Base-by-base conservation (phyloP, 2,888 invertebrate species). In the Drosophila nr. fundita region DNA sequence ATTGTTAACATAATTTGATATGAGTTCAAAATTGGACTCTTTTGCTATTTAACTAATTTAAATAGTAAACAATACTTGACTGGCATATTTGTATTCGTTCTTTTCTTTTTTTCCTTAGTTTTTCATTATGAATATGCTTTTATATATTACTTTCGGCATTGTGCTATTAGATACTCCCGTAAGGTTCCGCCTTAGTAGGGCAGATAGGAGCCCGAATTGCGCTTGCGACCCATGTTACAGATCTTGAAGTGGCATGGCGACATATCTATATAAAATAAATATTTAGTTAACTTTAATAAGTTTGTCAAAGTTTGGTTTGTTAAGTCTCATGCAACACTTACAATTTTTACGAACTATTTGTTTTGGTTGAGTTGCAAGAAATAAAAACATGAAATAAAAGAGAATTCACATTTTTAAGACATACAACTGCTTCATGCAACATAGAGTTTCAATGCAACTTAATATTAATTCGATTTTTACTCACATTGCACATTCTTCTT, bases 201-300 rank as follows among this genome's bases (percentile, higher is more conserved):
- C 11, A 67, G 18, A 65, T 50, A 72, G 60, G 75, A 69, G 50
- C 70, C 79, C 53, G 92, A 90, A 72, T 92, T 93, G 82, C 95
- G 93, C 90, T 95, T 95, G 64, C 95, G 94, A 18, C 95, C 95
- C 95, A 95, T 95, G 90, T 95, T 95, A 93, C 95, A 95, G 73
- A 95, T 95, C 93, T 95, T 96, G 92, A 95, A 95, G 83, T 95
- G 95, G 91, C 95, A 96, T 61, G 95, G 94, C 38, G 95, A 94
- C 94, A 95, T 94, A 92, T 95, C 95, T 95, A 40, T 54, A 24
- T n/a, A 24, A 10, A 55, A 8, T 8, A 4, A 49, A 67, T 18
- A 42, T 8, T 13, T n/a, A 1, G 0, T 29, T 27, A 49, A 40
- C n/a, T 24, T 27, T 24, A 30, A 48, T 24, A 34, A 38, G 45